Conservation (phyloP, 2,888 invertebrate genomes). For the Drosophila falleni region DNA sequence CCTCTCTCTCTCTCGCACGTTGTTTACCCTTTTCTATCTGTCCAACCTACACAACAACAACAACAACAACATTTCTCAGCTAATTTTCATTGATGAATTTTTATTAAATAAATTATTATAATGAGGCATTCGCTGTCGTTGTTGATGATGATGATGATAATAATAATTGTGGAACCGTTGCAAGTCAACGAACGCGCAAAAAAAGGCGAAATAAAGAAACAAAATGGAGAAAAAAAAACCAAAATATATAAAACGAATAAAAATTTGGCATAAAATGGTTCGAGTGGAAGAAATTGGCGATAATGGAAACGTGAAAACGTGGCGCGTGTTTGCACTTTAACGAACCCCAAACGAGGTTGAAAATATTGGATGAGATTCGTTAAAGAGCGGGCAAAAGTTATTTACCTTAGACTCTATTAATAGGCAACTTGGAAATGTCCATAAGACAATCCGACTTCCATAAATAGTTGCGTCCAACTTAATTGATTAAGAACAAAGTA, state of each 20-base stretch:
- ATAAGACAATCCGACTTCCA: conserved; percentile 29
- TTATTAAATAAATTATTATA: conserved; percentile 82
- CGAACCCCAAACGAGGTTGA: conserved; percentile 1
- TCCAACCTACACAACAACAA: conserved; percentile 26
- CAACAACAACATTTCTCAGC: conserved; percentile 41
- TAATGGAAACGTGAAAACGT: conserved; percentile 42
- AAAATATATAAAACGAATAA: conserved; percentile 16
- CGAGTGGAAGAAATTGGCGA: conserved; percentile 56
- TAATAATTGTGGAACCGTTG: conserved; percentile 56
- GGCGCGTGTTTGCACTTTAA: conserved; percentile 81
- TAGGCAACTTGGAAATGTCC: conserved; percentile 22
- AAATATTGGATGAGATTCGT: neutral
- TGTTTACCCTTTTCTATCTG: neutral
- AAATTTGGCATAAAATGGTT: conserved; percentile 62
- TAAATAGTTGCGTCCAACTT: conserved; percentile 42
- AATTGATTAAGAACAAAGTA: conserved; percentile 47
- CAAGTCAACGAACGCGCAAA: conserved; percentile 67
- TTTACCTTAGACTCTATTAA: conserved; percentile 23
- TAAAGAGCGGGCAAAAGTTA: neutral
- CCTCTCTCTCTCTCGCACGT: neutral
- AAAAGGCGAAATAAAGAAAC: conserved; percentile 25
- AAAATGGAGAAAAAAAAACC: conserved; percentile 43
- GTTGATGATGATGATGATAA: neutral
- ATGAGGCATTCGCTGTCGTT: conserved; percentile 52
- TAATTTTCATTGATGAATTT: conserved; percentile 83